These are phyloP conservation scores for Corapipo altera DNA, from an alignment of 2,113 vertebrate species.

Conservation along the genomic window DNA sequence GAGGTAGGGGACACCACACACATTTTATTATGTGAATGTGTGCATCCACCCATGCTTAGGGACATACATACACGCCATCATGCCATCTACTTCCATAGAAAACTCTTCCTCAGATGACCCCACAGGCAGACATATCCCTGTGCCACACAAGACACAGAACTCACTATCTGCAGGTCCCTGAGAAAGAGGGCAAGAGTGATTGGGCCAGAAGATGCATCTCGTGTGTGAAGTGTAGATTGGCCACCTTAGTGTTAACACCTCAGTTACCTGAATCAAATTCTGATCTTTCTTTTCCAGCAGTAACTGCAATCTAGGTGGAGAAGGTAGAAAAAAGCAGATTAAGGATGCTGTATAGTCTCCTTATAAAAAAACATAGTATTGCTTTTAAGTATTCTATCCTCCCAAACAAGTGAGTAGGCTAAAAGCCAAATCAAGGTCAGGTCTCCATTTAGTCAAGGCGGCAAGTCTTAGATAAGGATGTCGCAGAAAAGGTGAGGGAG, in stretches of 20 bases:
- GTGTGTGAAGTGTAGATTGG: background rate
- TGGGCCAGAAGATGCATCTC: background rate
- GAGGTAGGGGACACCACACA: background rate
- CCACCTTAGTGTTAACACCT: background rate
- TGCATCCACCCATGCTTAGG: background rate
- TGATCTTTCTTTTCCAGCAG: background rate
- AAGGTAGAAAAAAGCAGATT: background rate
- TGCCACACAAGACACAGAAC: background rate
- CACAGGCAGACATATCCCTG: background rate
- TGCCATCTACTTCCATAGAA: background rate
- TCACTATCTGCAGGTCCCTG: background rate
- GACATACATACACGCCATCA: background rate
- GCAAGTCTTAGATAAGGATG: background rate
- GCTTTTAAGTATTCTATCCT: background rate
- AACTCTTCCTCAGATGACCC: background rate
- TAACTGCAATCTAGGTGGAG: background rate
- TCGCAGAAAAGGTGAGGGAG: background rate
- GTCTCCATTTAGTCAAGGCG: background rate
- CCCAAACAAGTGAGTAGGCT: background rate
- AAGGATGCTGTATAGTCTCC: background rate
- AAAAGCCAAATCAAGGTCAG: background rate
- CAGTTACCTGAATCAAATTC: background rate
- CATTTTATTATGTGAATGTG: background rate
- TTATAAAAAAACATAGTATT: background rate
- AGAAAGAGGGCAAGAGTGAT: background rate